Evolutionary conservation across 2,797 vertebrate species (phyloP).

Genomic region (Rallus crepitans): DNA sequence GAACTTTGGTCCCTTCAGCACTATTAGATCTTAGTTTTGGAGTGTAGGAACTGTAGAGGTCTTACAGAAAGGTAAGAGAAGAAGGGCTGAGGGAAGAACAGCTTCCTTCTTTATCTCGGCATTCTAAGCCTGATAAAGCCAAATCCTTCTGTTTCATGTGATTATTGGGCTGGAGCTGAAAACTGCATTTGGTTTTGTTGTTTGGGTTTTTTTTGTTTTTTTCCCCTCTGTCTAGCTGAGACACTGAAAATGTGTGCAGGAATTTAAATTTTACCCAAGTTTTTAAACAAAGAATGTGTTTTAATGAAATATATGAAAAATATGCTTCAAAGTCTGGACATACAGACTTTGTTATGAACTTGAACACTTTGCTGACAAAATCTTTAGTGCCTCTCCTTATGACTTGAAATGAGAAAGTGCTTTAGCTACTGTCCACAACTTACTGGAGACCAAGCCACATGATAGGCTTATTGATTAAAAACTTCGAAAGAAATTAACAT

Average conservation of each 20-base stretch:
- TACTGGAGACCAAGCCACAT: not conserved
- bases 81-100: not conserved
- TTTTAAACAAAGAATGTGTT: not conserved
- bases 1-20: not conserved
- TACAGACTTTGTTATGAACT: not conserved
- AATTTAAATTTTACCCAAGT: not conserved
- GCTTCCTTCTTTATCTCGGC: not conserved
- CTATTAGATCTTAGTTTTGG: not conserved
- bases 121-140: not conserved
- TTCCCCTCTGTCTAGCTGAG: not conserved
- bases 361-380: not conserved
- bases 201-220: rapidly evolving
- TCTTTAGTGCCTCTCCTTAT: not conserved
- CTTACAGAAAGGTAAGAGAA: not conserved
- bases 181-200: not conserved
- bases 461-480: not conserved
- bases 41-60: not conserved
- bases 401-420: not conserved
- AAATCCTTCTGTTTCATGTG: not conserved
- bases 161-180: not conserved
- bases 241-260: not conserved
- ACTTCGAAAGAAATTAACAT: not conserved
- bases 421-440: not conserved
- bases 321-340: not conserved
- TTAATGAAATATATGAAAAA: not conserved